Base-by-base conservation (phyloP, 2,113 vertebrate species). In the Tursiops truncatus region DNA sequence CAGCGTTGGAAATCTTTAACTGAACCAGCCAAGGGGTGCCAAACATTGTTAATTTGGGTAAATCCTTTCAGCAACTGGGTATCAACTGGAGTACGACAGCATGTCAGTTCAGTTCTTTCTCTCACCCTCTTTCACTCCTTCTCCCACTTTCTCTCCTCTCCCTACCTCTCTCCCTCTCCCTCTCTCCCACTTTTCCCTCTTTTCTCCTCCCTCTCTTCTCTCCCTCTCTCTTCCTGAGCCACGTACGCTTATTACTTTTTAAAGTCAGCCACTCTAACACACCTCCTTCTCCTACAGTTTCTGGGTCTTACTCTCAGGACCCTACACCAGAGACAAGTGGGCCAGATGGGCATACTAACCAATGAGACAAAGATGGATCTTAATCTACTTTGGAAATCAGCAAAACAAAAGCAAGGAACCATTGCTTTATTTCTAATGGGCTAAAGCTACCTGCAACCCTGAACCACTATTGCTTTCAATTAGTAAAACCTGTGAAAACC, bases 1-100 rank as follows among this genome's bases (percentile, higher is more conserved):
- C 12, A 18, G 18, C 12, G 67, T 63, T 56, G 14, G 38, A 89
- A 94, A 28, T 80, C 63, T 68, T 90, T 44, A 94, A 20, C 25
- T 5, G 58, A 86, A 79, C 31, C 60, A 63, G 84, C 77, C 70
- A 58, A 73, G 50, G 68, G 17, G 41, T 74, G 62, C 44, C 91
- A 91, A 74, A 91, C 74, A 71, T 53, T 53, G 15, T 31, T 96
- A 76, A 96, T 94, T 95, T 89, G 63, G 56, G 63, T 63, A 84
- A 82, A 93, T 95, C 89, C 90, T 95, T 96, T 56, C 14, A 70
- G 83, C 63, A 97, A 91, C 74, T 47, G 68, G 92, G 23, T 71
- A 53, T 87, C 79, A 71, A 28, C 50, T 44, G 73, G 76, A 76
- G 74, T 62, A 91, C 26, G 83, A 76, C 47, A 94, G 41, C 36